Percentiles rank a stretch among this genome's conserved stretches.
Evolutionary conservation across 2,113 vertebrate genomes (phyloP).

Genomic region (Fukomys damarensis): DNA sequence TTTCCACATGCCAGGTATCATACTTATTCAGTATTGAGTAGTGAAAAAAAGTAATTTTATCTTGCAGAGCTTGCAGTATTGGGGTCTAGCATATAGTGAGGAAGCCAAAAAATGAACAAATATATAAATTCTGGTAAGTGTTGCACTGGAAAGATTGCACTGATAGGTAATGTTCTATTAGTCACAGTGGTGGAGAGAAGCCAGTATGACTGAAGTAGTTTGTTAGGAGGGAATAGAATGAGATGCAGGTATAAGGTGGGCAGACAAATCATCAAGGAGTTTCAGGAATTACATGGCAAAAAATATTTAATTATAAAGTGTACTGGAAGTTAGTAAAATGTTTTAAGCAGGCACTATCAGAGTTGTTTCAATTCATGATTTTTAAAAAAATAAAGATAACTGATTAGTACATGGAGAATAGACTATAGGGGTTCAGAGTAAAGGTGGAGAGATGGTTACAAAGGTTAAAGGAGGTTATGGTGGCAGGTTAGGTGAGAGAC

Average conservation of each 20-base stretch:
- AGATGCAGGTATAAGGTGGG: not conserved
- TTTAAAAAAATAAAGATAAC: not conserved
- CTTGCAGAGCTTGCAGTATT: not conserved
- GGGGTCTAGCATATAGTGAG: not conserved
- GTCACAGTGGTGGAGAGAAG: not conserved
- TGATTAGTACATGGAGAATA: not conserved
- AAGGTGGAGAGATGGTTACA: not conserved
- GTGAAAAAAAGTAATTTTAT: constrained; percentile 22
- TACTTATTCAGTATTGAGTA: not conserved
- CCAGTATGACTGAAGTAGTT: not conserved
- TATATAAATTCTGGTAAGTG: not conserved
- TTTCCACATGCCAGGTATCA: not conserved
- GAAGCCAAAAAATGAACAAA: not conserved
- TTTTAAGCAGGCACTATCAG: not conserved
- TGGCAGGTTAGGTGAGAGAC: not conserved
- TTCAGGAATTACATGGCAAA: not conserved
- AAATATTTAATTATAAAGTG: not conserved
- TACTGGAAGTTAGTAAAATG: not conserved
- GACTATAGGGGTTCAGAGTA: not conserved
- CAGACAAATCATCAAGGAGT: not conserved
- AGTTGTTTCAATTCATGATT: not conserved
- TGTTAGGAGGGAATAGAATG: not conserved
- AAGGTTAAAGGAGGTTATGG: not conserved
- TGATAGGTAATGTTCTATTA: not conserved
- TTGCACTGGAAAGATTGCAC: not conserved